phyloP scores from a whole-genome alignment of 1,140 invertebrate species.

The Halictus rubicundus region DNA sequence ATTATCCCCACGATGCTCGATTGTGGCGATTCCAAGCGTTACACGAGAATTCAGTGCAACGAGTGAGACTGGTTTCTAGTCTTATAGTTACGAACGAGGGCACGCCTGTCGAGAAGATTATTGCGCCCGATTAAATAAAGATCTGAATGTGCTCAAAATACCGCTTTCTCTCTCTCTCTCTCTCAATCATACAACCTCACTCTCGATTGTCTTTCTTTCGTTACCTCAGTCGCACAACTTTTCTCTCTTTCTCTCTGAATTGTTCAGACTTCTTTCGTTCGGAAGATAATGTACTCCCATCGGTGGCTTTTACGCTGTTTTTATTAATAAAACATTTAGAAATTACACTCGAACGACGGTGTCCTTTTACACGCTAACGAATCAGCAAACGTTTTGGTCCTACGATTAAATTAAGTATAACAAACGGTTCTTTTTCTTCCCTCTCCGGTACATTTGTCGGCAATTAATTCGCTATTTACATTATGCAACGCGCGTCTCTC shows the following conservation, averaged over 20 bases:
- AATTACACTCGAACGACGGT: constrained; percentile 72
- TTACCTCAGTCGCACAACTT: too few relatives aligned
- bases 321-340: constrained; percentile 77
- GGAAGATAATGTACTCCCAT: not conserved
- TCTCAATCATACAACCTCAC: too few relatives aligned
- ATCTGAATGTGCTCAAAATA: constrained; percentile 64
- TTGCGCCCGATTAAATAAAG: constrained; percentile 59
- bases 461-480: constrained; percentile 60
- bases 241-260: too few relatives aligned
- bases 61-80: constrained; percentile 64
- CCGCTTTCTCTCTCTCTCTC: not conserved
- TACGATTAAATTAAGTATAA: constrained; percentile 73
- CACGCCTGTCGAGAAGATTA: constrained; percentile 53
- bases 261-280: too few relatives aligned
- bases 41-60: constrained; percentile 19
- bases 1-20: not conserved
- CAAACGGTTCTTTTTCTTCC: constrained; percentile 41
- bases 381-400: constrained; percentile 70
- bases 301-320: constrained; percentile 52
- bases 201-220: not conserved
- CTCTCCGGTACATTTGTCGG: constrained; percentile 33
- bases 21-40: constrained; percentile 20
- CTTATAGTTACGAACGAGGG: constrained; percentile 59
- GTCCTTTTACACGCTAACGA: constrained; percentile 65
- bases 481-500: constrained; percentile 43